phyloP scores from a whole-genome alignment of 2,113 vertebrate genomes.

The Peromyscus polionotus region DNA sequence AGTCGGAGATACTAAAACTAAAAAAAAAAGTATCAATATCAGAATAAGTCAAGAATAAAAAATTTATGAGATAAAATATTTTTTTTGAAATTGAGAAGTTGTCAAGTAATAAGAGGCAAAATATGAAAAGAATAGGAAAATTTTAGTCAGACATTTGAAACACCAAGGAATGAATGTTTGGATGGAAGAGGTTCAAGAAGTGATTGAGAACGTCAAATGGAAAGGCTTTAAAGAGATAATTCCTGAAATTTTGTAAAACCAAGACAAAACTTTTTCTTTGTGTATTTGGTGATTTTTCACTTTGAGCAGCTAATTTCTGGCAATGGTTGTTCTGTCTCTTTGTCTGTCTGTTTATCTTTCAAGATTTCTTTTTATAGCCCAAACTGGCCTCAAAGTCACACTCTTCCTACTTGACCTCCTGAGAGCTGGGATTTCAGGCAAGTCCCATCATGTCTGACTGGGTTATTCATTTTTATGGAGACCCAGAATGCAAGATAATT shows the following conservation, averaged over 20 bases:
- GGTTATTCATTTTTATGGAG: not conserved
- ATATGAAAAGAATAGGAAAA: not conserved
- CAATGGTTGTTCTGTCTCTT: not conserved
- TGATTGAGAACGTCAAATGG: not conserved
- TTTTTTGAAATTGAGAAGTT: not conserved
- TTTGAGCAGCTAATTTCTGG: not conserved
- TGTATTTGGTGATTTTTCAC: not conserved
- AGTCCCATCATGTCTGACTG: not conserved
- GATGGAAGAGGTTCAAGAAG: not conserved
- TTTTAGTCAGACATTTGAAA: not conserved
- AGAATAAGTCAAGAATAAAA: not conserved
- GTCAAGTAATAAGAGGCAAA: not conserved
- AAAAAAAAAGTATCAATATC: not conserved
- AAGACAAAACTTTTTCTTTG: not conserved
- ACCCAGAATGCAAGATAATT: not conserved
- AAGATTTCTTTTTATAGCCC: not conserved
- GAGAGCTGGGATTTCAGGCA: not conserved
- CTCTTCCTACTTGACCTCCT: not conserved
- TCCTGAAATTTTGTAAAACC: not conserved
- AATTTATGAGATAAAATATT: not conserved
- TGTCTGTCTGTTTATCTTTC: not conserved
- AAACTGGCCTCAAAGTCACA: not conserved
- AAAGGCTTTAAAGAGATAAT: not conserved
- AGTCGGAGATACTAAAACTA: not conserved
- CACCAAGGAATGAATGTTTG: not conserved